Evolutionary conservation across 2,113 vertebrate genomes (phyloP), one percentile per base, ranked within the genome.

Genomic region (Pionites leucogaster): DNA sequence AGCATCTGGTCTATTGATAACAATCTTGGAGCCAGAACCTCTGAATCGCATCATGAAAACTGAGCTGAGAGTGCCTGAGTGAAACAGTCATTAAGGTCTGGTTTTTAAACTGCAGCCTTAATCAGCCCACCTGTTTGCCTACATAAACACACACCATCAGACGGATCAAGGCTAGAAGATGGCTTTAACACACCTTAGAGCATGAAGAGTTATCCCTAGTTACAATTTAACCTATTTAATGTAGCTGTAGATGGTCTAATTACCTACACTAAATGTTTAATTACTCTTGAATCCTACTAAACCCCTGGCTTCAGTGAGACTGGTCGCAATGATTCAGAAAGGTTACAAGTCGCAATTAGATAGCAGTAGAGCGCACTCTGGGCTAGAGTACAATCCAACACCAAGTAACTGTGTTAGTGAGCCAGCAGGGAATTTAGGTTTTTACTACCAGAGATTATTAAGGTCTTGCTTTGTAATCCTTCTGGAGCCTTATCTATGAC

Each of bases 1-100:
- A 94, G 83, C 69, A 72, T 96, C 93, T 92, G 82, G 80, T 82
- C 80, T 90, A 82, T 46, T 86, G 95, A 95, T 81, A 76, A 87
- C 35, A 78, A 81, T 88, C 88, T 81, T 47, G 44, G 57, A 96
- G 39, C 20, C 71, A 88, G 88, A 88, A 94, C 29, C 72, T 81
- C 72, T 94, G 90, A 94, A 96, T 81, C 0, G 0, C 33, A 62
- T 84, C 50, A 28, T 29, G 62, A 86, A 93, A 94, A 83, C 44
- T 2, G 5, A 79, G 47, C 64, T 88, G 85, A 82, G 65, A n/a
- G 11, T 27, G 22, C 33, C 69, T 29, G 31, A 71, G 19, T 65
- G 65, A 91, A 95, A 72, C 28, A 72, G 57, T 50, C 50, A 59
- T 46, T 72, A 88, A 82, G 41, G 57, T 75, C 41, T 24, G 19